A percentile compares a stretch with the other conserved stretches of the same genome.
Conservation (phyloP, 2,113 vertebrate species). For the Tragelaphus strepsiceros region DNA sequence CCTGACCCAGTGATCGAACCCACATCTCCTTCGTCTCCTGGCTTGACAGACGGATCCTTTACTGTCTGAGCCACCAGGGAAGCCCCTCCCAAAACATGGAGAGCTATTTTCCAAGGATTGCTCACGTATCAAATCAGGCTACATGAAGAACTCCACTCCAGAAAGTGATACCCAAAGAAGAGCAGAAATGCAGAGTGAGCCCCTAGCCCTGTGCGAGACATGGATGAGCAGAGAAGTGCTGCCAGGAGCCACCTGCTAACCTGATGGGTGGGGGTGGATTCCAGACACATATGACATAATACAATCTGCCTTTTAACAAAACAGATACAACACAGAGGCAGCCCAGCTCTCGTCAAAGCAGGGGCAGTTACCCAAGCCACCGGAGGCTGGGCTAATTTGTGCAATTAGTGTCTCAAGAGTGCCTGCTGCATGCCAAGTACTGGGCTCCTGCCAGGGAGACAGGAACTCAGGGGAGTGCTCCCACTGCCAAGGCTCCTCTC, state of each 20-base stretch:
- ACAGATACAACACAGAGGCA: not conserved
- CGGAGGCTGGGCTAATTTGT: not conserved
- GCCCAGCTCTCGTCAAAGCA: not conserved
- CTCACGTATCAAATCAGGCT: not conserved
- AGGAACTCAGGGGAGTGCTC: not conserved
- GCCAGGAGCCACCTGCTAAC: not conserved
- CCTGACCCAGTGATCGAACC: not conserved
- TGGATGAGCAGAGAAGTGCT: too few relatives aligned
- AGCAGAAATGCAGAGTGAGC: not conserved
- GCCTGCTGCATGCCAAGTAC: not conserved
- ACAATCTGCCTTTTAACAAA: not conserved
- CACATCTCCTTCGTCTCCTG: not conserved
- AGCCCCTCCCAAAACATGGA: not conserved
- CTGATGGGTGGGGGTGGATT: rapidly evolving
- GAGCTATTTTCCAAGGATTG: not conserved
- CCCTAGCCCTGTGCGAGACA: not conserved
- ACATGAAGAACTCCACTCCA: not conserved
- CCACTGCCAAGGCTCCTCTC: too few relatives aligned
- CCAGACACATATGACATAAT: not conserved
- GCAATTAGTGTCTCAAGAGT: not conserved
- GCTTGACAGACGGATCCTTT: not conserved
- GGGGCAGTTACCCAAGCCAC: not conserved
- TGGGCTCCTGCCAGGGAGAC: not conserved
- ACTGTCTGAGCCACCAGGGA: not conserved
- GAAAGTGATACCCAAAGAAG: not conserved